phyloP scores from a whole-genome alignment of 2,888 invertebrate species.

The Ophion costatus region DNA sequence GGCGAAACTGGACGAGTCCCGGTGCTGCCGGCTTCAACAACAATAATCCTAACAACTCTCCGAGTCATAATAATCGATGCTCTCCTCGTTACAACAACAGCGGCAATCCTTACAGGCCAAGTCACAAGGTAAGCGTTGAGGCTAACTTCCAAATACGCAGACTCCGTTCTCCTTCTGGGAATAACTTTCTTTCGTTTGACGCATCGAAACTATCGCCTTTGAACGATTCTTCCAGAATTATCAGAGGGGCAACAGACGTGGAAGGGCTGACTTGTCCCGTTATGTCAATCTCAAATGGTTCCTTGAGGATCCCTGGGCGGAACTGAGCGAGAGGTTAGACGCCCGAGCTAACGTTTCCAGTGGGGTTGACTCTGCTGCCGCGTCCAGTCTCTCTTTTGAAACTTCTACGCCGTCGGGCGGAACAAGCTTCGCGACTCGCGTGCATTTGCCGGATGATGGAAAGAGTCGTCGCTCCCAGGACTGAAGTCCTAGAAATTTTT shows the following conservation, averaged over 20 bases:
- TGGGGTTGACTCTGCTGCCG: not conserved
- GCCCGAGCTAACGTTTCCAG: not conserved
- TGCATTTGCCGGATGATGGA: slow-evolving; percentile 24
- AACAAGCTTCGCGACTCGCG: not conserved
- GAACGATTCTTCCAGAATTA: slow-evolving; percentile 68
- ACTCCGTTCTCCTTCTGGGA: not conserved
- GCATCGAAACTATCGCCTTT: not conserved
- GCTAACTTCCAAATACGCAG: not conserved
- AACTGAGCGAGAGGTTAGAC: slow-evolving; percentile 56
- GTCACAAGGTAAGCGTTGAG: slow-evolving; percentile 63
- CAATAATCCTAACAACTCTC: slow-evolving; percentile 63
- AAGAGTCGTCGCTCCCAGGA: slow-evolving; percentile 58
- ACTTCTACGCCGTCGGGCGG: not conserved
- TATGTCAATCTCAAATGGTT: slow-evolving; percentile 74
- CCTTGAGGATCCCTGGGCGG: slow-evolving; percentile 79
- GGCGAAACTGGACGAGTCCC: slow-evolving; percentile 68
- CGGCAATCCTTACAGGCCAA: slow-evolving; percentile 32
- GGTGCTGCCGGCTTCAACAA: slow-evolving; percentile 43
- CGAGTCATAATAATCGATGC: slow-evolving; percentile 27
- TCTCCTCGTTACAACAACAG: slow-evolving; percentile 42
- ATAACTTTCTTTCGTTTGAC: not conserved
- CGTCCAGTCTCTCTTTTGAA: not conserved
- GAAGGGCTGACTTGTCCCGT: slow-evolving; percentile 70
- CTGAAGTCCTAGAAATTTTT: slow-evolving; percentile 5
- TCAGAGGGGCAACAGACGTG: slow-evolving; percentile 60